Evolutionary conservation across 2,888 invertebrate species (phyloP).

Genomic region (Dermolepida albohirtum): DNA sequence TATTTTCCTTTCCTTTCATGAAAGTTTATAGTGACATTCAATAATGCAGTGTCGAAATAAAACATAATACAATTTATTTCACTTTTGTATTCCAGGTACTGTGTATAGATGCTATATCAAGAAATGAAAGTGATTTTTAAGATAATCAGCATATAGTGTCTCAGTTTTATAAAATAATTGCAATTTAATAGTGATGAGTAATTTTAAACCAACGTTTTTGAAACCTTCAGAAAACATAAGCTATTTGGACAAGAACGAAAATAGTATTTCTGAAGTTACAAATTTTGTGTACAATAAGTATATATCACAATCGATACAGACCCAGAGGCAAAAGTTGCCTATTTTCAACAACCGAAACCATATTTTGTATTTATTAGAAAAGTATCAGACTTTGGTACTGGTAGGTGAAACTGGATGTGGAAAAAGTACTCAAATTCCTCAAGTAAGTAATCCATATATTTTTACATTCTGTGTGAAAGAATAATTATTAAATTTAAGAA

Average conservation of each 20-base stretch:
- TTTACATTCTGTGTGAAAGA: neutral
- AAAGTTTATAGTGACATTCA: constrained; percentile 4
- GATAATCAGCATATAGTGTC: constrained; percentile 13
- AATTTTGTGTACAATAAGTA: constrained; percentile 87
- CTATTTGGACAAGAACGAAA: constrained; percentile 62
- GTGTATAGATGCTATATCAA: neutral
- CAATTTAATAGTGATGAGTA: constrained; percentile 56
- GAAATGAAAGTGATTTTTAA: constrained; percentile 17
- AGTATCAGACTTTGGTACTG: constrained; percentile 87
- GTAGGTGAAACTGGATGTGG: constrained; percentile 97
- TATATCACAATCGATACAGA: constrained; percentile 83
- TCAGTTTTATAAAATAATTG: neutral
- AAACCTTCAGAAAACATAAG: constrained; percentile 62
- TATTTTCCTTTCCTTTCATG: neutral
- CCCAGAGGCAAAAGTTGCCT: constrained; percentile 87
- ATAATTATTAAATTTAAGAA: no score
- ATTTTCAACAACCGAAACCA: constrained; percentile 88
- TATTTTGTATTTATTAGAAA: constrained; percentile 90
- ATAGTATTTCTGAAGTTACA: constrained; percentile 56
- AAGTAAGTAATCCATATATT: constrained; percentile 70
- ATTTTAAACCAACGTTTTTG: constrained; percentile 63
- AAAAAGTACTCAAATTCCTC: constrained; percentile 95
- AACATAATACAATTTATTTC: neutral
- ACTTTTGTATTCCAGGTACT: neutral
- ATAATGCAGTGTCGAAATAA: neutral